These are phyloP conservation scores for Sebastes matsubarae DNA, from an alignment of 2,797 vertebrate species.

Conservation along the genomic window DNA sequence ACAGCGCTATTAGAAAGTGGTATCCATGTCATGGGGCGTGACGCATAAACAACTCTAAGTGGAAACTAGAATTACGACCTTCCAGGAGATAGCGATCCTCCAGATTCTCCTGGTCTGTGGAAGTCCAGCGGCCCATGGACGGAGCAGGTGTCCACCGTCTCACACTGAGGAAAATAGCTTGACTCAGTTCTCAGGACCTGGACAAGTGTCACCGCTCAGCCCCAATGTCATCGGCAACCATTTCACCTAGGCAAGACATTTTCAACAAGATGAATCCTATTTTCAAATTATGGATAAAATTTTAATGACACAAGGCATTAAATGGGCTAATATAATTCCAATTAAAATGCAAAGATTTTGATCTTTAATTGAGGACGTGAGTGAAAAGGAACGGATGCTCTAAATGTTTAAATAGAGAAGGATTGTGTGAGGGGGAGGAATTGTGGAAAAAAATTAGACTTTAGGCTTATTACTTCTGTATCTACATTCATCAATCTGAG, in stretches of 20 bases:
- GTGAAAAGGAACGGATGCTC: constrained; percentile 19
- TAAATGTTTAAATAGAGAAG: constrained; percentile 48
- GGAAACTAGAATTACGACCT: not conserved
- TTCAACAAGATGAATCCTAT: constrained; percentile 11
- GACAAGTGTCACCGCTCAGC: constrained; percentile 9
- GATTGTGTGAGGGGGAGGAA: not conserved
- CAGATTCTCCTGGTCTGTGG: not conserved
- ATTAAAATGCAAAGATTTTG: constrained; percentile 54
- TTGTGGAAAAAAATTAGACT: not conserved
- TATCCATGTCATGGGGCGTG: not conserved
- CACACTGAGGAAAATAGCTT: constrained; percentile 23
- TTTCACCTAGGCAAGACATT: constrained; percentile 16
- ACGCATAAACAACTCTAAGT: not conserved
- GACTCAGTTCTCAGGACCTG: not conserved
- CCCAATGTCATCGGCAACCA: not conserved
- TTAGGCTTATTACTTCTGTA: constrained; percentile 14
- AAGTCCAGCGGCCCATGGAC: not conserved
- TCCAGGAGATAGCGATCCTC: not conserved
- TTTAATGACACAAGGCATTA: constrained; percentile 24
- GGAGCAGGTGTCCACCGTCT: constrained; percentile 41
- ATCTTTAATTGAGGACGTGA: constrained; percentile 43
- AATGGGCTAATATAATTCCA: constrained; percentile 48
- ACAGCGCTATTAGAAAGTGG: not conserved
- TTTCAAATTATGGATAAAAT: constrained; percentile 37
- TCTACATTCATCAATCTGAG: constrained; percentile 15